phyloP scores from a whole-genome alignment of 2,113 vertebrate genomes.

The Nesoenas mayeri region DNA sequence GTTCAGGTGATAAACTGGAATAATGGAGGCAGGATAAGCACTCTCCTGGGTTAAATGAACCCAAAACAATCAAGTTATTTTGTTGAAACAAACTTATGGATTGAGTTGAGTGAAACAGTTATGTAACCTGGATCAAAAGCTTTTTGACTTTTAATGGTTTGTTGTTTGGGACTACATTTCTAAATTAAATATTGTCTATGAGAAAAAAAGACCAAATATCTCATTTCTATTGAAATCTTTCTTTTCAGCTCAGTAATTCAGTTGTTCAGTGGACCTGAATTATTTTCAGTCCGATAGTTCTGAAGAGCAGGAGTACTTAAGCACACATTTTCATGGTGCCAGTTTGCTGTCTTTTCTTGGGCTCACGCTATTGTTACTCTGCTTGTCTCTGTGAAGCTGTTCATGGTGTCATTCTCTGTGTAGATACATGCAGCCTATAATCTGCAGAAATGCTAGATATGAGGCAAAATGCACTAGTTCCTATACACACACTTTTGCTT shows the following conservation, averaged over 20 bases:
- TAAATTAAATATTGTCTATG: background rate
- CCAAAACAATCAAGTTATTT: background rate
- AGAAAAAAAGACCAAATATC: background rate
- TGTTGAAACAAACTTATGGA: background rate
- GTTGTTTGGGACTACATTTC: background rate
- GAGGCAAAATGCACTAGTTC: background rate
- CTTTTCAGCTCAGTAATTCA: background rate
- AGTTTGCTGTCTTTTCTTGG: background rate
- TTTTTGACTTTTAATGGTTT: background rate
- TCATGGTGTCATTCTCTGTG: background rate
- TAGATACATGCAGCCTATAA: accelerated
- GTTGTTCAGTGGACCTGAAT: background rate
- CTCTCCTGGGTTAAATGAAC: background rate
- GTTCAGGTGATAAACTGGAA: background rate
- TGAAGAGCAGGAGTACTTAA: background rate
- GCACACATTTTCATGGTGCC: background rate
- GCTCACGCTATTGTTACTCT: background rate
- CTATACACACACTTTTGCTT: background rate
- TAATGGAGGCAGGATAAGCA: background rate
- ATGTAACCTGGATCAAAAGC: background rate
- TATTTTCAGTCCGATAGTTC: background rate
- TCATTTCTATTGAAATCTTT: background rate
- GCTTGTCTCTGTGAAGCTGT: background rate
- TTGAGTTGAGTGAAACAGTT: background rate
- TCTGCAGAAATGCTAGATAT: background rate